A percentile compares a stretch with the other conserved stretches of the same genome.
Conservation (phyloP, 2,797 vertebrate species). For the Chelon auratus region DNA sequence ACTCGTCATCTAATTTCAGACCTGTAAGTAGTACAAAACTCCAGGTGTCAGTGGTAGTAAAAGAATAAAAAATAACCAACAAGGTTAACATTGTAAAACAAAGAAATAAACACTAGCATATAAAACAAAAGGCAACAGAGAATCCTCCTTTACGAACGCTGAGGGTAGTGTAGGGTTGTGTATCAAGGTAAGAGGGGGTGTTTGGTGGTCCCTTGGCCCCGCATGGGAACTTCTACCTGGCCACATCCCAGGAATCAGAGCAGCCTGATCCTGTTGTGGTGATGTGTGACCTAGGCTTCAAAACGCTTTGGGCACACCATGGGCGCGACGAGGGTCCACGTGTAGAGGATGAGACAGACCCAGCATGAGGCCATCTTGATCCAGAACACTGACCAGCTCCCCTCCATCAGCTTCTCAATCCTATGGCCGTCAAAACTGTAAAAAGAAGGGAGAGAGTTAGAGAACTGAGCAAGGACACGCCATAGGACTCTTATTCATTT, state of each 20-base stretch:
- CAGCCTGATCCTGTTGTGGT: conserved; percentile 9
- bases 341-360: conserved; percentile 92
- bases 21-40: conserved; percentile 54
- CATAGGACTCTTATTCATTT: neutral
- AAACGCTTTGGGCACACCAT: conserved; percentile 92
- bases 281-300: conserved; percentile 82
- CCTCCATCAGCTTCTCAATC: conserved; percentile 92
- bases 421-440: conserved; percentile 90
- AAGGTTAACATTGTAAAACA: conserved; percentile 69
- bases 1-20: conserved; percentile 46
- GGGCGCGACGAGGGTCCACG: conserved; percentile 91
- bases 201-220: conserved; percentile 67
- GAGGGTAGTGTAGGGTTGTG: conserved; percentile 66
- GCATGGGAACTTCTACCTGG: conserved; percentile 36
- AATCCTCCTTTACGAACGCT: conserved; percentile 57
- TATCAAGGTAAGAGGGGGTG: conserved; percentile 50
- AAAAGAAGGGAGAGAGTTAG: conserved; percentile 10
- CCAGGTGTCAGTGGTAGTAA: conserved; percentile 65
- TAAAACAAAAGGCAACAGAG: conserved; percentile 77
- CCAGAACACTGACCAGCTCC: conserved; percentile 97
- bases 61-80: conserved; percentile 59
- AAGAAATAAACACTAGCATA: conserved; percentile 56
- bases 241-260: conserved; percentile 33
- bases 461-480: neutral
- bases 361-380: conserved; percentile 97